These are phyloP conservation scores for Gambelia wislizenii DNA, from an alignment of 2,797 vertebrate species.

Conservation along the genomic window DNA sequence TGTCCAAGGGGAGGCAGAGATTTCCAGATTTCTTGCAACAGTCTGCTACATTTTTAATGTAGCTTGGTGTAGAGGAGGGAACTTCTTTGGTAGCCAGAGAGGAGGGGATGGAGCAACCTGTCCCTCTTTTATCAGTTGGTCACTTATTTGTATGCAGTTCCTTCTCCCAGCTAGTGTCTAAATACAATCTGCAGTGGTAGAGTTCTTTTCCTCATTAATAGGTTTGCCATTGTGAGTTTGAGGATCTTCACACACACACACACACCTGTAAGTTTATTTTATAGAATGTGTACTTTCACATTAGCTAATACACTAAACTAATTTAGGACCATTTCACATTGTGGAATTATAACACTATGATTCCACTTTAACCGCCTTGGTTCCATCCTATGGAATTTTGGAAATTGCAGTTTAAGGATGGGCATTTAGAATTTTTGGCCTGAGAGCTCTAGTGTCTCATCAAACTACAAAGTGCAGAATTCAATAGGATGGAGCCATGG, in stretches of 20 bases:
- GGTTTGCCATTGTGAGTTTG: not conserved
- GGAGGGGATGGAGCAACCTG: not conserved
- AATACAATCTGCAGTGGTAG: no score
- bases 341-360: no score
- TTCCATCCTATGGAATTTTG: no score
- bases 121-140: not conserved
- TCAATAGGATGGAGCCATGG: no score
- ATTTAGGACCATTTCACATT: not conserved
- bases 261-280: rapidly evolving
- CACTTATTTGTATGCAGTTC: not conserved
- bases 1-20: no score
- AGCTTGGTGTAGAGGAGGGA: not conserved
- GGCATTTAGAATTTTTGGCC: no score
- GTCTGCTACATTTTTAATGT: not conserved
- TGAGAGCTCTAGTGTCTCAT: no score
- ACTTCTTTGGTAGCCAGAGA: not conserved
- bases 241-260: not conserved
- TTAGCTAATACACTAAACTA: rapidly evolving
- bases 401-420: no score
- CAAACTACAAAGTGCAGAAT: no score
- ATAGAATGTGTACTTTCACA: not conserved
- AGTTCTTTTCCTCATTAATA: not conserved
- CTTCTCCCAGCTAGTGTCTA: not conserved
- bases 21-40: not conserved
- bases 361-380: no score